Conservation (phyloP, 2,113 vertebrate species). For the Poecile atricapillus region DNA sequence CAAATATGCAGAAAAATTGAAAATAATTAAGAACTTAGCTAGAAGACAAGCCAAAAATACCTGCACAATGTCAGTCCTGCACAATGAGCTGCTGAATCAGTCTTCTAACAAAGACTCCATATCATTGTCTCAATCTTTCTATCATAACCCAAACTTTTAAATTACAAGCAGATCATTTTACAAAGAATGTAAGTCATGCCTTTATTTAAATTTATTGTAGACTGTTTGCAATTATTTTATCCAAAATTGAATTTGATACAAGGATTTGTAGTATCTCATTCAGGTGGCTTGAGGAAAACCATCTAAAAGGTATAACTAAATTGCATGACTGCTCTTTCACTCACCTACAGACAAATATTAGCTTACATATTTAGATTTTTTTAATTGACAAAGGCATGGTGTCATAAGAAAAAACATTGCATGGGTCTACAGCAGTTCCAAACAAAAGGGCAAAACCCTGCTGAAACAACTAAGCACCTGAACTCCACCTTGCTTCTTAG, state of each 20-base stretch:
- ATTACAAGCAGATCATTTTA: neutral
- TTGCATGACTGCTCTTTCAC: neutral
- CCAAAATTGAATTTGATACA: neutral
- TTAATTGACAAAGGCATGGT: neutral
- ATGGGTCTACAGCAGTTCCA: neutral
- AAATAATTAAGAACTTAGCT: neutral
- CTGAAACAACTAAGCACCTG: neutral
- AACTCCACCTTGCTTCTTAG: neutral
- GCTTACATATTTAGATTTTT: neutral
- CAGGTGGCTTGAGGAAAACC: neutral
- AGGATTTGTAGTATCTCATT: neutral
- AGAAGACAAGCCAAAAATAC: neutral
- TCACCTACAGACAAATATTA: neutral
- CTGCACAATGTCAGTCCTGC: neutral
- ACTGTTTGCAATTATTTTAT: neutral
- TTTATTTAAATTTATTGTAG: neutral
- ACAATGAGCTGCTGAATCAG: neutral
- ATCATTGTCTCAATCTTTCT: neutral
- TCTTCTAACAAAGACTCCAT: neutral
- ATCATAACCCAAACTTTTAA: neutral
- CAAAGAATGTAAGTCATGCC: neutral
- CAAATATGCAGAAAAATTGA: neutral
- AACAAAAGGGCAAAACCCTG: neutral
- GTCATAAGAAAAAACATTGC: neutral
- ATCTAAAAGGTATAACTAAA: neutral